Evolutionary conservation across 37 sponge, comb jelly and placozoan genomes (phyloP), one percentile per base, ranked within the genome.

Genomic region (Chondrilla cf. caribensis): DNA sequence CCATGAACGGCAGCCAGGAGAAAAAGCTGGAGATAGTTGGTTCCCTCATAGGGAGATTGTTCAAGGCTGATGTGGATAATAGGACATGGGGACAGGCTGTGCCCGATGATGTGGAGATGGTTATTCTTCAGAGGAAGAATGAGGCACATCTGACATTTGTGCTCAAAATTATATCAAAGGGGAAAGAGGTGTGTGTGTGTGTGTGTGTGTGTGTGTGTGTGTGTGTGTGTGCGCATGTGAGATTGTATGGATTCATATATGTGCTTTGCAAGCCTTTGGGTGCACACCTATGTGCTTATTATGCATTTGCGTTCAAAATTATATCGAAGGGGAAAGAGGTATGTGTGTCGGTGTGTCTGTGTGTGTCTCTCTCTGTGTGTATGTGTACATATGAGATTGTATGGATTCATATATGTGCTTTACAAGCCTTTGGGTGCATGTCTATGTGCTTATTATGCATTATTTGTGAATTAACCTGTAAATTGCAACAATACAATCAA

Each of bases 31-130:
- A 73, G 36, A 37, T 73, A 1, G 41, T 73, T 37, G 76, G 76
- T 73, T 42, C 28, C 8, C 84, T 76, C 35, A 43, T 42, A 1
- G 87, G 92, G 0, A 72, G 66, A 35, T 65, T 91, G 62, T 91
- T 72, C 39, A 43, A 37, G 1, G 88, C 82, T 22, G 77, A 86
- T 28, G 18, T 80, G 2, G 43, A 43, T n/a, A 39, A 59, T 11
- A 91, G 84, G 79, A 81, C 57, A 22, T 91, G 87, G 87, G 58
- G 77, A 2, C 85, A 42, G 28, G 54, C 87, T 2, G 54, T 51
- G 3, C 0, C 1, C 19, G 85, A 79, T 21, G 77, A 64, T 17
- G 85, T 87, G 31, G 24, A 51, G 26, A n/a, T 91, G 58, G 44
- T 25, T 58, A n/a, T 91, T 25, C 42, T 33, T 19, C 77, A 73